Percentiles rank a stretch among this genome's conserved stretches.
phyloP scores from a whole-genome alignment of 2,888 invertebrate genomes.

The Drosophila parthenogenetica region DNA sequence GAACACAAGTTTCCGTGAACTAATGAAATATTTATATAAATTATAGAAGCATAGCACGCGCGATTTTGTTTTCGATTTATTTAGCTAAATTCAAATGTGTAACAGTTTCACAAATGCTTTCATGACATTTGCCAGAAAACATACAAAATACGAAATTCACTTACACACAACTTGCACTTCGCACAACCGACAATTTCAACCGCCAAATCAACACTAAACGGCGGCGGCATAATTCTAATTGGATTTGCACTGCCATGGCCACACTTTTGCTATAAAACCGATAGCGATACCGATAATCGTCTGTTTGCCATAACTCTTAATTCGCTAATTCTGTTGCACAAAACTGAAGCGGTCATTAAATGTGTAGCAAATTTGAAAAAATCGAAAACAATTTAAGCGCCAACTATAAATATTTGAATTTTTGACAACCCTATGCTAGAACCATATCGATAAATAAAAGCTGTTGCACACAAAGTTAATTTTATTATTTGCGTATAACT shows the following conservation, averaged over 20 bases:
- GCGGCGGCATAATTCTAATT: conserved; percentile 59
- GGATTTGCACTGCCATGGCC: conserved; percentile 33
- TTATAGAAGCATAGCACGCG: conserved; percentile 62
- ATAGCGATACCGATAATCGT: conserved; percentile 1
- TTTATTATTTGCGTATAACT: too few species aligned
- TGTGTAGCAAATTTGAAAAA: too few species aligned
- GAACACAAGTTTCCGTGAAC: conserved; percentile 15
- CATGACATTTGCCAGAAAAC: conserved; percentile 11
- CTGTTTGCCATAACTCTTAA: neutral
- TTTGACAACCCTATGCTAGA: neutral
- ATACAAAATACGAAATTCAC: conserved; percentile 32
- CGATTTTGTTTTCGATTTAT: conserved; percentile 48
- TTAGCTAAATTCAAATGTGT: conserved; percentile 42
- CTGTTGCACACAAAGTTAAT: too few species aligned
- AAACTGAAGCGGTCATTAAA: too few species aligned
- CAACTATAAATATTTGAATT: too few species aligned
- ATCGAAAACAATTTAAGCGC: too few species aligned
- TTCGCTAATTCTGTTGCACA: too few species aligned
- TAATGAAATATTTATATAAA: conserved; percentile 37
- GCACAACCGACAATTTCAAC: conserved; percentile 59
- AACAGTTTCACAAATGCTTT: conserved; percentile 30
- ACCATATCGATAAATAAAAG: neutral
- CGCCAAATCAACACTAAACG: conserved; percentile 56
- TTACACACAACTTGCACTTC: conserved; percentile 11
- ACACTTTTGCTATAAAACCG: conserved; percentile 37